phyloP scores from a whole-genome alignment of 2,113 vertebrate genomes.

The Melanocharis versteri region DNA sequence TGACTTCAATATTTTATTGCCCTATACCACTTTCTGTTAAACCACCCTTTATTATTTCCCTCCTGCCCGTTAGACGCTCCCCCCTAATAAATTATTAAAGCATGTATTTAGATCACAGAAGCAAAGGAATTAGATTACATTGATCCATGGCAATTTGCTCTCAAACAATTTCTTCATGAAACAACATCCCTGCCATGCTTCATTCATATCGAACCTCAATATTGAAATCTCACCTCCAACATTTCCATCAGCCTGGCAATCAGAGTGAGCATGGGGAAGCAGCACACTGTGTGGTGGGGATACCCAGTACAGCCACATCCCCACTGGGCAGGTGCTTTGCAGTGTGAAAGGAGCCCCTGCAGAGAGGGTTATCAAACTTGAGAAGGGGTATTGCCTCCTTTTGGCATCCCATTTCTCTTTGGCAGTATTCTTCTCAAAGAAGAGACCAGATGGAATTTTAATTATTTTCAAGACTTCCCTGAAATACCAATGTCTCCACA shows the following conservation, averaged over 20 bases:
- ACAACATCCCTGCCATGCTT: conserved; percentile 44
- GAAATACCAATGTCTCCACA: background rate
- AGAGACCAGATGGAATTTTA: background rate
- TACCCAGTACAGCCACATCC: accelerated
- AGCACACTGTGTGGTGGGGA: background rate
- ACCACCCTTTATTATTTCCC: background rate
- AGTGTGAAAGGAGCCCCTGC: background rate
- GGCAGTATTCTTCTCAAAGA: background rate
- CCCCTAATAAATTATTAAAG: conserved; percentile 67
- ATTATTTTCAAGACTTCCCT: background rate
- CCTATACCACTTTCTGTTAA: background rate
- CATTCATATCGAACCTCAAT: conserved; percentile 12
- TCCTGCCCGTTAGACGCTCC: background rate
- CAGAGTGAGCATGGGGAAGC: background rate
- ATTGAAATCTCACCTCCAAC: conserved; percentile 21
- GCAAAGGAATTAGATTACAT: conserved; percentile 74
- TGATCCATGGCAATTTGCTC: conserved; percentile 67
- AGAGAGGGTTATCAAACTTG: background rate
- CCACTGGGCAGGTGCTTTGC: background rate
- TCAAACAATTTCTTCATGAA: conserved; percentile 52
- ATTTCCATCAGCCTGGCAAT: conserved; percentile 51
- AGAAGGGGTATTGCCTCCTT: background rate
- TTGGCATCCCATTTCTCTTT: background rate
- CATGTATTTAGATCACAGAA: conserved; percentile 69
- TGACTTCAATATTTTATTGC: conserved; percentile 3